Evolutionary conservation across 1,140 invertebrate genomes (phyloP).

Genomic region (Octopus bimaculoides): DNA sequence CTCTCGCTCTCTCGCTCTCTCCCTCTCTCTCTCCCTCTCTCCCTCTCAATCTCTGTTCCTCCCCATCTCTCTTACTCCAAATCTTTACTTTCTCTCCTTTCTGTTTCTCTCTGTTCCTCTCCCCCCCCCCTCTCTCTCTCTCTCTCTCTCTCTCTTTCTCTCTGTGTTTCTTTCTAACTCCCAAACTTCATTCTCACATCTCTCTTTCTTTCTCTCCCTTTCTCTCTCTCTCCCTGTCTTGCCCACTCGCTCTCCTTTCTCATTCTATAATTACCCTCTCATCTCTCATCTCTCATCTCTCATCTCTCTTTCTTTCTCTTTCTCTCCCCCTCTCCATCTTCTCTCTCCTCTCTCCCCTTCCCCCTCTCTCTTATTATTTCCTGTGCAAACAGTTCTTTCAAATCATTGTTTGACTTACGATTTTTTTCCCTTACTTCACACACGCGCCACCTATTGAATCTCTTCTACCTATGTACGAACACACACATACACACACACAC

Average conservation of each 20-base stretch:
- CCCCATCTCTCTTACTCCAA: neutral
- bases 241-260: neutral
- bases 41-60: neutral
- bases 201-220: neutral
- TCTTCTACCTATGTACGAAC: no score
- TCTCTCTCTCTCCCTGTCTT: neutral
- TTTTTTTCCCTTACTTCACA: no score
- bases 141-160: neutral
- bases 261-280: fast-evolving
- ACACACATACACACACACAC: no score
- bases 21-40: neutral
- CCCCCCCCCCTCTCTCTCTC: fast-evolving
- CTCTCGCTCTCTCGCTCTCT: neutral
- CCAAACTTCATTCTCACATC: neutral
- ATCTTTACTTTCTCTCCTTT: neutral
- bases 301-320: neutral
- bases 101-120: neutral
- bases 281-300: neutral
- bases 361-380: no score
- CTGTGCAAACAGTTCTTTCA: no score
- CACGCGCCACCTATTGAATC: no score
- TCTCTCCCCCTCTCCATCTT: neutral
- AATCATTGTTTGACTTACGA: no score
- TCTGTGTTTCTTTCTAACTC: neutral
- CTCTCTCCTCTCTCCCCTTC: neutral